Base-by-base conservation (phyloP, 2,888 invertebrate genomes). In the Cecidostiba fungosa region DNA sequence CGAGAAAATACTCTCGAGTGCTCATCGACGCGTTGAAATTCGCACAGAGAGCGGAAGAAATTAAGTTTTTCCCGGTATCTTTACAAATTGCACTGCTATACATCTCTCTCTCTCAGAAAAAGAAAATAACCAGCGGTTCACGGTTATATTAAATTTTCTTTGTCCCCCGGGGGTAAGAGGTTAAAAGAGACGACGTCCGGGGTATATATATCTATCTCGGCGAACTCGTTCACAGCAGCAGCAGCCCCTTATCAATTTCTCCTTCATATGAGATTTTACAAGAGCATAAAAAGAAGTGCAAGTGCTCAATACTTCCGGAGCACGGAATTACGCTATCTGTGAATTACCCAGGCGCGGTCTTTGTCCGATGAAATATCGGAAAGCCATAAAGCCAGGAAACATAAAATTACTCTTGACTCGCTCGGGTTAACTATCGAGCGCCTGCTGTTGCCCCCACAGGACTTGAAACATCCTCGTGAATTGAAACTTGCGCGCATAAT, bases 281-380 rank as follows among this genome's bases (percentile, higher is more conserved):
- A 43, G 77, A 50, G 77, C 39, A 29, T 39, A 76, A 82, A 82
- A 77, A 77, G 14, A 32, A 77, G 10, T 19, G 8, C 74, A 14
- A 62, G 32, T 14, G 72, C 4, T 50, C 70, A 10, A 50, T 70
- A 36, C 39, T 70, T 29, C 14, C 29, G 54, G 19, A 36, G n/a
- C 29, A 70, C 14, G 23, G 50, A 70, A 70, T 47, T 32, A 66
- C 76, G 76, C 69, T 36, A 76, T 69, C 70, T 36, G 26, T n/a
- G 80, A 73, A 81, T 73, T 73, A 73, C 62, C n/a, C 69, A 26
- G 39, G n/a, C 14, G 26, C 69, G 43, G 59, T 73, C 69, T 74
- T 69, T 78, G 74, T 77, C 26, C 82, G 82, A 78, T 82, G 77
- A 82, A 85, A 85, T 85, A 85, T 85, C 74, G 85, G 85, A 78